Evolutionary conservation across 53 echinoderm and acorn worm genomes (phyloP), one percentile per base, ranked within the genome.

Genomic region (Patiria pectinifera): DNA sequence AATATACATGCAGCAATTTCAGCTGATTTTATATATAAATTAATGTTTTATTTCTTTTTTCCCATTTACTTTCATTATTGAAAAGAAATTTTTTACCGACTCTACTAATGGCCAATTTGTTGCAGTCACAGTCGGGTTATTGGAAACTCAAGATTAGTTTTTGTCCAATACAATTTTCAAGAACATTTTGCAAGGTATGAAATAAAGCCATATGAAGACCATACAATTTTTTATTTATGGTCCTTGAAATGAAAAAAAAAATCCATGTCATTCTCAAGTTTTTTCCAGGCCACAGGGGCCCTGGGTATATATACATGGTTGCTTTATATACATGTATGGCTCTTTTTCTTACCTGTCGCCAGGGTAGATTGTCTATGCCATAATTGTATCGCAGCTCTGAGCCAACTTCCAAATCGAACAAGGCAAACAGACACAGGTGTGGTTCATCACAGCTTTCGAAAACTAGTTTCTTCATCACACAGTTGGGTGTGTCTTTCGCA

Each of bases 341-440:
- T 35, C 35, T 35, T 35, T 35, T 35, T 35, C 35, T 53, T 93
- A 93, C 93, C 93, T 93, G 82, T 48, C 89, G 93, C 94, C 94
- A 94, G 48, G 91, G 94, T 44, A 78, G 83, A 44, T 94, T 62
- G 21, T 85, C 86, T 78, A 25, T 45, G 46, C 94, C 94, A 80
- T 94, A 94, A 86, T 94, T 76, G 76, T 94, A 94, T 85, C 91
- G 85, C 23, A 94, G 74, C 91, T 94, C 94, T 45, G 62, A 79
- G 21, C 70, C 62, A 85, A n/a, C 78, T 58, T 85, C 69, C 48
- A 91, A 90, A 76, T 84, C 78, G 19, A 48, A 71, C 69, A 85
- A 69, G n/a, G 85, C 85, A 60, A 93, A 93, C 48, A 93, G 61
- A 89, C 85, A 91, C 72, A 94, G 83, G 79, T 91, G 86, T 47